Base-by-base conservation (phyloP, 2,113 vertebrate species). In the Gambusia holbrooki region DNA sequence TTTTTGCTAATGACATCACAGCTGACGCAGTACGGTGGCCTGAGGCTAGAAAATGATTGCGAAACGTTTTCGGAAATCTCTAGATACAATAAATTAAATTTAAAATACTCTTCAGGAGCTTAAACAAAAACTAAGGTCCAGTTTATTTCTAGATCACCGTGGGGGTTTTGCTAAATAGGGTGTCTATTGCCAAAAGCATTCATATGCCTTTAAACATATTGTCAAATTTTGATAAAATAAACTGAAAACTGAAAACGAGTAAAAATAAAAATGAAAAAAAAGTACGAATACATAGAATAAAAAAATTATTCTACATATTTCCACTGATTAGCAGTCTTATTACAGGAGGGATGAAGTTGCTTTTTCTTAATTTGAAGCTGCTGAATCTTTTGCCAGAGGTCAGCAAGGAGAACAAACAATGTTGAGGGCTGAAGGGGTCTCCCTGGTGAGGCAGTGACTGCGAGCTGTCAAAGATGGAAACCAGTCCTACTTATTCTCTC, bases 11-110 rank as follows among this genome's bases (percentile, higher is more conserved):
- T 92, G 86, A 87, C 82, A 84, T 92, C 80, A 84, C 8, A 0
- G 0, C 0, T 1, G 10, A 32, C 70, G 61, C 7, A 48, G 28
- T 88, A 94, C 92, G 92, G 94, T 91, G 87, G 89, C 91, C 84
- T 58, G 0, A 0, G 51, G 27, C 25, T 12, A 2, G 5, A 1
- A 0, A 19, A 2, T 3, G 27, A 62, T 62, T 5, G 62, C 60
- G 25, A 81, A 93, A 87, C 79, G 81, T 90, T 71, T 88, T 84
- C 84, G 22, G 48, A 19, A 17, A 19, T 51, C 48, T 42, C 29
- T 30, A 5, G 4, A 27, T 30, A 8, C 14, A 33, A 40, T 14
- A 11, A n/a, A 1, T 10, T 32, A 35, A 74, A 74, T 40, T 27
- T 13, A n/a, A 27, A 66, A 66, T 13, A 7, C 22, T 3, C 37